A percentile compares a stretch with the other conserved stretches of the same genome.
phyloP scores from a whole-genome alignment of 2,797 vertebrate genomes.

The Premnoplex brunnescens region DNA sequence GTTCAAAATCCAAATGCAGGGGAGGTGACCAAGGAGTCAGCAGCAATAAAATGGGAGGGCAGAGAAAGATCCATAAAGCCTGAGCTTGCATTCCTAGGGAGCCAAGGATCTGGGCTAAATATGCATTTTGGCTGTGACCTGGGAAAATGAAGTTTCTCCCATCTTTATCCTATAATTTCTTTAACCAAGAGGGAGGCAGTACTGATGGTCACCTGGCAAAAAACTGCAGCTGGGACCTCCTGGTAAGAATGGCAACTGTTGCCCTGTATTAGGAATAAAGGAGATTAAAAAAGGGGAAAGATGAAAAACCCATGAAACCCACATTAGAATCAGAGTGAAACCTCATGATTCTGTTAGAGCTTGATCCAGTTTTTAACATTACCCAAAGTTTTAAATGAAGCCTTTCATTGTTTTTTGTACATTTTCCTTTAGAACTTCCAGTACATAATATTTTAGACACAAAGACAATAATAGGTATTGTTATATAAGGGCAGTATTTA shows the following conservation, averaged over 20 bases:
- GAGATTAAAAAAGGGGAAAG: not conserved
- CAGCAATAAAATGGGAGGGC: not conserved
- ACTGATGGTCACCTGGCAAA: not conserved
- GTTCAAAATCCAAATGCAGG: not conserved
- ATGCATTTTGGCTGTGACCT: not conserved
- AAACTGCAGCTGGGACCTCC: not conserved
- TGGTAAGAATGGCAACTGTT: not conserved
- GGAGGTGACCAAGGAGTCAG: not conserved
- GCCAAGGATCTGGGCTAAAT: not conserved
- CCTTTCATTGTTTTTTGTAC: not conserved
- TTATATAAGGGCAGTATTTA: not conserved
- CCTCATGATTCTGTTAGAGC: not conserved
- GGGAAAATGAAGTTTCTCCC: not conserved
- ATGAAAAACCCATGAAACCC: not conserved
- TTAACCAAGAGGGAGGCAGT: not conserved
- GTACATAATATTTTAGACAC: not conserved
- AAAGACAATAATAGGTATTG: not conserved
- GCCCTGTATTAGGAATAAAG: not conserved
- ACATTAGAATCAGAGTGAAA: not conserved
- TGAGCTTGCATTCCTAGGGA: not conserved
- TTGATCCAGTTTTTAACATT: not conserved
- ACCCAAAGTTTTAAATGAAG: not conserved
- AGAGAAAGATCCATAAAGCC: not conserved
- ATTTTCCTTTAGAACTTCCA: not conserved
- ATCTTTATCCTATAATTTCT: not conserved